These are phyloP conservation scores for Limnothrissa miodon DNA, from an alignment of 2,113 vertebrate genomes.

Conservation along the genomic window DNA sequence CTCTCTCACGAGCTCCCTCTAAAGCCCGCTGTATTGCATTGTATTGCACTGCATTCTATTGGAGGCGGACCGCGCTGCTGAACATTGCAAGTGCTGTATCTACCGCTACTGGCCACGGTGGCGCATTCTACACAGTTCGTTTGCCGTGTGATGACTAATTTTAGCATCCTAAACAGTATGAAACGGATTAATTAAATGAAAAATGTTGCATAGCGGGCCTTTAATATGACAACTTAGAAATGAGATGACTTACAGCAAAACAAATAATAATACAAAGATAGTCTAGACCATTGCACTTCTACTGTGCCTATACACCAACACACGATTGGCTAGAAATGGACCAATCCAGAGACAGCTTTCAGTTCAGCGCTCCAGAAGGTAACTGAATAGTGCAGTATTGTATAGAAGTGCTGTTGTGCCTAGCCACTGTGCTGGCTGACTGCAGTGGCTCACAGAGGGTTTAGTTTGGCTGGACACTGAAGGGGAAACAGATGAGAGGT, in stretches of 20 bases:
- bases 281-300: too few relatives aligned
- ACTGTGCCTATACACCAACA: not conserved
- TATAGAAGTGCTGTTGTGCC: not conserved
- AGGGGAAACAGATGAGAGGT: constrained; percentile 42
- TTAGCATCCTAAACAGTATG: too few relatives aligned
- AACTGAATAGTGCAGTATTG: not conserved
- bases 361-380: not conserved
- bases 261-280: not conserved
- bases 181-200: too few relatives aligned
- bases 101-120: too few relatives aligned
- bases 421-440: not conserved
- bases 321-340: not conserved
- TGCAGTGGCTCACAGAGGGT: constrained; percentile 35
- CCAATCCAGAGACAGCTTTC: not conserved
- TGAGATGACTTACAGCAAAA: not conserved
- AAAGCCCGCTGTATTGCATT: too few relatives aligned
- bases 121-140: too few relatives aligned
- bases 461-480: constrained; percentile 26
- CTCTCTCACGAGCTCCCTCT: too few relatives aligned
- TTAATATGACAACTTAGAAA: not conserved
- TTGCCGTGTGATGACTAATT: too few relatives aligned
- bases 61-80: too few relatives aligned
- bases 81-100: too few relatives aligned
- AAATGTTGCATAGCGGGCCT: too few relatives aligned
- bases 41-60: too few relatives aligned